Percentiles rank a stretch among this genome's conserved stretches.
phyloP scores from a whole-genome alignment of 2,888 invertebrate genomes.

The Caenorhabditis sp. region DNA sequence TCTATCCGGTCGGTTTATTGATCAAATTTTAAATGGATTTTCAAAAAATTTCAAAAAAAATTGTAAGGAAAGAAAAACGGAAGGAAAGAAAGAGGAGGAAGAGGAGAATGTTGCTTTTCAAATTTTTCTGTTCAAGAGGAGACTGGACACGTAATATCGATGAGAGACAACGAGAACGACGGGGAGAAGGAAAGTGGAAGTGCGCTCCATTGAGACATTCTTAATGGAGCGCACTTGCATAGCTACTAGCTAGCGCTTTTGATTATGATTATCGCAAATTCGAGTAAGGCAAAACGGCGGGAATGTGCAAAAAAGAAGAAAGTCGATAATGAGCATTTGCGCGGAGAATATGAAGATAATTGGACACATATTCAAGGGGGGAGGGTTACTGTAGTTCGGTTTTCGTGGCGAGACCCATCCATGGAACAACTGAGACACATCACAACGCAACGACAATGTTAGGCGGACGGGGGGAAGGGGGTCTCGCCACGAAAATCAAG shows the following conservation, averaged over 20 bases:
- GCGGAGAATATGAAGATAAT: constrained; percentile 19
- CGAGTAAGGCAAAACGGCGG: constrained; percentile 53
- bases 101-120: constrained; percentile 13
- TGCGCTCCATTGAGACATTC: constrained; percentile 22
- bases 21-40: background rate
- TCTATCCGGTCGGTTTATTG: constrained; percentile 26
- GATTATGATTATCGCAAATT: constrained; percentile 55
- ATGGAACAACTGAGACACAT: constrained; percentile 11
- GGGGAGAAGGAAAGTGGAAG: too few species aligned
- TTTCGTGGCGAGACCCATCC: background rate
- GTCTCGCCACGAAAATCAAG: too few species aligned
- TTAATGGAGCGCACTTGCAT: constrained; percentile 16
- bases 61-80: constrained; percentile 6
- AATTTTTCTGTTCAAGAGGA: background rate
- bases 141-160: constrained; percentile 53
- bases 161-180: constrained; percentile 40
- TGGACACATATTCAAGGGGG: constrained; percentile 32
- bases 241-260: constrained; percentile 15
- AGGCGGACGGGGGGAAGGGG: too few species aligned
- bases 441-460: too few species aligned
- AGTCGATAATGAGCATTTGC: constrained; percentile 34
- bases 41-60: background rate
- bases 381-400: background rate
- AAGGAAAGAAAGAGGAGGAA: background rate
- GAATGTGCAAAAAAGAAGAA: constrained; percentile 24